Evolutionary conservation across 1,140 invertebrate genomes (phyloP).

Genomic region (Bradysia coprophila): DNA sequence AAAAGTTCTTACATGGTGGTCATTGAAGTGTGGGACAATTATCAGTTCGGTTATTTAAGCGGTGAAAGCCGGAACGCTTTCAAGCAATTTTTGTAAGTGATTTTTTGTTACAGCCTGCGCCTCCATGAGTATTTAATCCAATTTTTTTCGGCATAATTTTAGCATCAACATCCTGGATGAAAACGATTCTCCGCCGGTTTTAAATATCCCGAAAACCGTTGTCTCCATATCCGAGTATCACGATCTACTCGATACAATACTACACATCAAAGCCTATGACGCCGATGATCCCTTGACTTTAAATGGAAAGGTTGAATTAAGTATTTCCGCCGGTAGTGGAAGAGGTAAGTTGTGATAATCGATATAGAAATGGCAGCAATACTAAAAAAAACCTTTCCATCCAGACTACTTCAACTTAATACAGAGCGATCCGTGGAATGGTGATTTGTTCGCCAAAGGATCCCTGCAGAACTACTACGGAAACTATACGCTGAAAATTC

Average conservation of each 20-base stretch:
- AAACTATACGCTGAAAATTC: slow-evolving; percentile 61
- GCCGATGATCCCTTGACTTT: slow-evolving; percentile 58
- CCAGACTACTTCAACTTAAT: slow-evolving; percentile 57
- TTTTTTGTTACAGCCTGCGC: too few relatives aligned
- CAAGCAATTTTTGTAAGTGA: slow-evolving; percentile 67
- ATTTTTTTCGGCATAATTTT: background rate
- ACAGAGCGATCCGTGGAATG: slow-evolving; percentile 55
- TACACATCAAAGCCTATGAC: slow-evolving; percentile 55
- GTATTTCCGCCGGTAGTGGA: slow-evolving; percentile 55
- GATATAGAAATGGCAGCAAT: background rate
- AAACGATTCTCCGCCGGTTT: slow-evolving; percentile 64
- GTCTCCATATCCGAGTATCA: slow-evolving; percentile 76
- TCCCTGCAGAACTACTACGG: slow-evolving; percentile 67
- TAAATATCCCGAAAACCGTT: slow-evolving; percentile 43
- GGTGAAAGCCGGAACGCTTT: slow-evolving; percentile 83
- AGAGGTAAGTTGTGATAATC: slow-evolving; percentile 27
- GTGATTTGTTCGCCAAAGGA: slow-evolving; percentile 44
- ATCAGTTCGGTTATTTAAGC: slow-evolving; percentile 75
- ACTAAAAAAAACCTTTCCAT: slow-evolving; percentile 8
- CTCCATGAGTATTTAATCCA: too few relatives aligned
- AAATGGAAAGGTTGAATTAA: slow-evolving; percentile 60
- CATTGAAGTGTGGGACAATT: slow-evolving; percentile 88
- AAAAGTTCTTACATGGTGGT: slow-evolving; percentile 58
- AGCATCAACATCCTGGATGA: slow-evolving; percentile 53
- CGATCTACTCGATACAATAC: slow-evolving; percentile 54